Base-by-base conservation (phyloP, 2,888 invertebrate species). In the Caenorhabditis sinica region DNA sequence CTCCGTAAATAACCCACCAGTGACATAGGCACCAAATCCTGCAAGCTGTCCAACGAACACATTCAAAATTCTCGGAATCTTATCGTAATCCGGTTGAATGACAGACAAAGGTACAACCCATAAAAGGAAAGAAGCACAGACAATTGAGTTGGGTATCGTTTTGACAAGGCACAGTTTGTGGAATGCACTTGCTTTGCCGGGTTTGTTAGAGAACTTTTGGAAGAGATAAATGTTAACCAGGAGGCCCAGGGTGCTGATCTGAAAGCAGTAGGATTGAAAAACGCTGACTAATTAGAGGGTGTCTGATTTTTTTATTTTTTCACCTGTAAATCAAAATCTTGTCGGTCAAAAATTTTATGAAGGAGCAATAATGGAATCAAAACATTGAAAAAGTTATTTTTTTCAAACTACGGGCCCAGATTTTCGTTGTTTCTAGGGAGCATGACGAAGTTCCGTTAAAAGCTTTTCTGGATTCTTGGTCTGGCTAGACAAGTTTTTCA, bases 31-130 rank as follows among this genome's bases (percentile, higher is more conserved):
- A 30, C 76, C 76, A 40, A 71, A 76, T 8, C 75, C 82, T 15
- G 82, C 82, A 4, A 73, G 0, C 36, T 76, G 76, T 30, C 82
- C 82, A 25, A 82, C 58, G 13, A 76, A 72, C n/a, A 72, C 76
- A 68, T 82, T 82, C 13, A 60, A 23, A 33, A 63, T 69, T 36
- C 76, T 58, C 13, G 75, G 75, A 58, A 82, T 66, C 6, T 61
- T 66, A 6, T 76, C 72, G 43, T 76, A 82, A 66, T 72, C 66
- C 1, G 80, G 80, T 49, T 69, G 72, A n/a, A 72, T 9, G 1
- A 82, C 15, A n/a, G 75, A 76, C 15, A 82, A 17, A 20, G 82
- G 82, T 11, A 82, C 82, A 36, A 66, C 82, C 82, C 82, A 82
- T 11, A 82, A 40, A 0, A 82, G 45, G 40, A 82, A 82, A 2